Evolutionary conservation across 2,113 vertebrate species (phyloP).

Genomic region (Clarias magur): DNA sequence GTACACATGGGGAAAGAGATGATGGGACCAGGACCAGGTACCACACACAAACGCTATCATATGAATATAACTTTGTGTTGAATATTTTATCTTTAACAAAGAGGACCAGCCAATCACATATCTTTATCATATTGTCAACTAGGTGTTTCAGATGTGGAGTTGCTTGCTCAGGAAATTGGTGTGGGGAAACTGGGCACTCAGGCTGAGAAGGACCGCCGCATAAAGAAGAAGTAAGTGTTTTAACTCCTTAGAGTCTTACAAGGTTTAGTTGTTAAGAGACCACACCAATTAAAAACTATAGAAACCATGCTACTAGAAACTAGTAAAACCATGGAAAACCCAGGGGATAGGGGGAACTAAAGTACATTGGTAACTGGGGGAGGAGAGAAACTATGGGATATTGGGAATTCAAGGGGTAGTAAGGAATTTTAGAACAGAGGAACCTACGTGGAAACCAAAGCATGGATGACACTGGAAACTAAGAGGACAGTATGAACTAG

Average conservation of each 20-base stretch:
- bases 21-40: slow-evolving; percentile 69
- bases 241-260: background rate
- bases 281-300: background rate
- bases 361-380: background rate
- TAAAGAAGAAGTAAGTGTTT: slow-evolving; percentile 95
- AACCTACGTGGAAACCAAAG: background rate
- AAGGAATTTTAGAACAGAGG: background rate
- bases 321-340: background rate
- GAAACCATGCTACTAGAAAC: background rate
- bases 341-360: background rate
- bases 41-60: background rate
- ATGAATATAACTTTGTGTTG: background rate
- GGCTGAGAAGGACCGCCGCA: slow-evolving; percentile 94
- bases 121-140: background rate
- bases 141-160: slow-evolving; percentile 89
- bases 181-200: slow-evolving; percentile 94
- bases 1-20: slow-evolving; percentile 87
- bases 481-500: background rate
- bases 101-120: background rate
- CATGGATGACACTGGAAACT: background rate
- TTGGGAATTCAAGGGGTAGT: background rate
- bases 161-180: slow-evolving; percentile 88
- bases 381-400: background rate
- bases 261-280: background rate
- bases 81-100: background rate